Evolutionary conservation across 2,797 vertebrate species (phyloP).

Genomic region (Spinibarbus caldwelli): DNA sequence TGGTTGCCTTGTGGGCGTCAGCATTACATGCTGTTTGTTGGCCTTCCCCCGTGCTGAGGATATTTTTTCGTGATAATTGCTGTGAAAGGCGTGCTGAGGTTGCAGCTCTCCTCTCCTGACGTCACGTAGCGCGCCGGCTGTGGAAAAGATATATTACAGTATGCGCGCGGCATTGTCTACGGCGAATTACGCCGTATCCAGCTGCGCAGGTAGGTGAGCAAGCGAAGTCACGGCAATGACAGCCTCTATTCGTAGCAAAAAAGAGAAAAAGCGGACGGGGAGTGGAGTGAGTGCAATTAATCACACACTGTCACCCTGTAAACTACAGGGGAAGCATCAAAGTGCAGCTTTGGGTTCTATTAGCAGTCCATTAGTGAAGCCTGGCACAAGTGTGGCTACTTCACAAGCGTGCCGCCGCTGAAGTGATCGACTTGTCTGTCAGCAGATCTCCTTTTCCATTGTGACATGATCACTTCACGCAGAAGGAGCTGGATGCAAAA

Average conservation of each 20-base stretch:
- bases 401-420: conserved; percentile 71
- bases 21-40: conserved; percentile 61
- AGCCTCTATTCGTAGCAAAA: conserved; percentile 53
- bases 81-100: conserved; percentile 78
- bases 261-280: conserved; percentile 58
- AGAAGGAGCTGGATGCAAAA: not conserved
- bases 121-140: conserved; percentile 66
- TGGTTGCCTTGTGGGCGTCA: conserved; percentile 58
- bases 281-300: conserved; percentile 78
- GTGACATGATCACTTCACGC: not conserved
- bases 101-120: conserved; percentile 69
- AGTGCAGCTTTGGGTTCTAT: conserved; percentile 78
- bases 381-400: conserved; percentile 59
- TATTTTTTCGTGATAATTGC: conserved; percentile 74
- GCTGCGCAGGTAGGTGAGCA: conserved; percentile 54
- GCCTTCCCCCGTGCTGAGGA: conserved; percentile 58
- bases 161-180: conserved; percentile 38
- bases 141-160: conserved; percentile 66
- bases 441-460: conserved; percentile 32
- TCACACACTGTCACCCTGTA: conserved; percentile 74
- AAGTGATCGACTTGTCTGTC: conserved; percentile 72
- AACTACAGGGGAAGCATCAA: conserved; percentile 73
- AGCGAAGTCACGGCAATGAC: conserved; percentile 53
- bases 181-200: conserved; percentile 51
- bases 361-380: conserved; percentile 83